Evolutionary conservation across 2,888 invertebrate genomes (phyloP), one percentile per base, ranked within the genome.

Genomic region (Dichetophora obliterata): DNA sequence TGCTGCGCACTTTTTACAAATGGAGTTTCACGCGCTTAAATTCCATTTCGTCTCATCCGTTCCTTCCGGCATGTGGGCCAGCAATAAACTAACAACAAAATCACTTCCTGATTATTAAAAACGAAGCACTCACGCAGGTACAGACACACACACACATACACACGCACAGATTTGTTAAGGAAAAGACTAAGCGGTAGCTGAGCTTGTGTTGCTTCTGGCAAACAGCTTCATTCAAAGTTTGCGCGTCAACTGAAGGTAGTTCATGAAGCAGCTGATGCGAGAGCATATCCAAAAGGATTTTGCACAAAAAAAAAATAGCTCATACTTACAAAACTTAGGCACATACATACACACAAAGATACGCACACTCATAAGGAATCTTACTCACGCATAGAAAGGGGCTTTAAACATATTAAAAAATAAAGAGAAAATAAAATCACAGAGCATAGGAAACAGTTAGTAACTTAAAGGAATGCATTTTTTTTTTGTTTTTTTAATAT

Each of bases 51-150:
- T 81, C 57, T 80, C 73, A 72, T 68, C 43, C 76, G 76, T 82
- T 84, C 85, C 85, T 85, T 86, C 83, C 86, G 85, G 86, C 85
- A 85, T 84, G 83, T 84, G 84, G 83, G 86, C 84, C 84, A 84
- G 85, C 84, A 85, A 84, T 86, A 84, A 86, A 85, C 85, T 85
- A 82, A 84, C 82, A 80, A 57, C 71, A 75, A 71, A 76, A 75
- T 74, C 79, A 78, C 78, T 80, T 80, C 78, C 77, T 79, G 75
- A 71, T n/a, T 31, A 3, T 16, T 2, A 5, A 57, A 71, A 11
- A 34, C 6, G 71, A 57, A 37, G 71, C 57, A 66, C 19, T 50
- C 61, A 65, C 16, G 34, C 16, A 69, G 16, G 43, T 43, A 69
- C 68, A 66, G 31, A 72, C 19, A 54, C 59, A 37, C 72, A 27